Base-by-base conservation (phyloP, 2,113 vertebrate genomes). In the Cheilinus undulatus region DNA sequence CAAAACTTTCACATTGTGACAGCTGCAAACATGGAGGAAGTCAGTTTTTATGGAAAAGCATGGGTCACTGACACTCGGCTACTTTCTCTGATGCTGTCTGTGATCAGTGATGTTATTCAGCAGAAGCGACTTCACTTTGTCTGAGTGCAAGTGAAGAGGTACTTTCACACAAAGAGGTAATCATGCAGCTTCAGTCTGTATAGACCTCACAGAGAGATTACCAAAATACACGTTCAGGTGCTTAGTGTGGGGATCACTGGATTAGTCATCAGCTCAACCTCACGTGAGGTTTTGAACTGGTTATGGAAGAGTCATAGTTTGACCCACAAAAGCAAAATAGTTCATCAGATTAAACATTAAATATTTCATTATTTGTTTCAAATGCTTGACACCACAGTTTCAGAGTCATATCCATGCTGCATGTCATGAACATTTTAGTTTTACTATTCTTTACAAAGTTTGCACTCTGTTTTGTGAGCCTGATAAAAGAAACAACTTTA, bases 121-220 rank as follows among this genome's bases (percentile, higher is more conserved):
- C 3, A 3, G 71, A 5, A 42, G 52, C 42, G 3, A 30, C 43
- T 28, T 62, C 64, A 73, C 62, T 77, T 77, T 63, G 50, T 54
- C 67, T 69, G 73, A 83, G 79, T 68, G 73, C 49, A 62, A 60
- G 59, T 69, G 75, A 82, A 84, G 78, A 75, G 78, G 66, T 66
- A 65, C 78, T 84, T 65, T 48, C n/a, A 71, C 50, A 60, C 24
- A 40, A 51, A 75, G 43, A 57, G 69, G 69, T 42, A 30, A 52
- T 51, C 32, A 23, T 43, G n/a, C 58, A 48, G 49, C 67, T 78
- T 53, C 28, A 51, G 38, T 71, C 61, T 23, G 71, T 15, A 30
- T 65, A 57, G 73, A 69, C 32, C 42, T 78, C 60, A 50, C 49
- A 51, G 34, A 69, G 49, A 71, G 43, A 72, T 80, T 49, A 67